Conservation (phyloP, 2,797 vertebrate genomes). For the Anguilla pacifica region DNA sequence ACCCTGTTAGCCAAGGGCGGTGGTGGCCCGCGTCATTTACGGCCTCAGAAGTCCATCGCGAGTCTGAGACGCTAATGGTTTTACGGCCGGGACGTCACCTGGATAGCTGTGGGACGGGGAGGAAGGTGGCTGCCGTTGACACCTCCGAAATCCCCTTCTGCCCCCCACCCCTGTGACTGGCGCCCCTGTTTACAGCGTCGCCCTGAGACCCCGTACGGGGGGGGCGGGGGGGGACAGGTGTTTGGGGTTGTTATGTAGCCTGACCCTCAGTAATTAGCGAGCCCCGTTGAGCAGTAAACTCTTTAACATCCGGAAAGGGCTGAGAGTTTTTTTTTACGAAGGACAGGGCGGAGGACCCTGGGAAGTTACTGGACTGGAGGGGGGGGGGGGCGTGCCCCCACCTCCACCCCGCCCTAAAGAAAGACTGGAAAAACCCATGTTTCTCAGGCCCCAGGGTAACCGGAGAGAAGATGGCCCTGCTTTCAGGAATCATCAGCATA, state of each 20-base stretch:
- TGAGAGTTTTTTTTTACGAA: slow-evolving; percentile 50
- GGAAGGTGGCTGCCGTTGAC: slow-evolving; percentile 11
- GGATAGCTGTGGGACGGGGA: neutral
- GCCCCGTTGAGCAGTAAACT: slow-evolving; percentile 48
- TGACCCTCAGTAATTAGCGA: slow-evolving; percentile 64
- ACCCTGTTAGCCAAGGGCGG: neutral
- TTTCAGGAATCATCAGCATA: neutral
- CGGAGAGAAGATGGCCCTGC: neutral
- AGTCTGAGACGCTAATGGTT: neutral
- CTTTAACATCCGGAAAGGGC: slow-evolving; percentile 47
- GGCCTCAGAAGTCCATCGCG: neutral
- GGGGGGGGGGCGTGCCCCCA: slow-evolving; percentile 31
- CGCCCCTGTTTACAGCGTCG: slow-evolving; percentile 21
- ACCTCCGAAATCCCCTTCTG: neutral
- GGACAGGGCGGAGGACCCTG: slow-evolving; percentile 38
- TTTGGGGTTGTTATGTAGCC: slow-evolving; percentile 81
- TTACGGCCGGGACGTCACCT: slow-evolving; percentile 15
- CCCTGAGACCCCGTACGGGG: slow-evolving; percentile 13
- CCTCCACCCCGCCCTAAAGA: neutral
- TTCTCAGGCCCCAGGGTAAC: neutral
- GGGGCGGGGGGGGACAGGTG: slow-evolving; percentile 70
- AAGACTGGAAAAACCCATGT: neutral
- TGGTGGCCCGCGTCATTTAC: neutral
- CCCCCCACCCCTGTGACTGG: neutral
- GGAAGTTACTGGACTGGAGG: slow-evolving; percentile 17